These are phyloP conservation scores for Archilochus colubris DNA, from an alignment of 2,113 vertebrate genomes.

Conservation along the genomic window DNA sequence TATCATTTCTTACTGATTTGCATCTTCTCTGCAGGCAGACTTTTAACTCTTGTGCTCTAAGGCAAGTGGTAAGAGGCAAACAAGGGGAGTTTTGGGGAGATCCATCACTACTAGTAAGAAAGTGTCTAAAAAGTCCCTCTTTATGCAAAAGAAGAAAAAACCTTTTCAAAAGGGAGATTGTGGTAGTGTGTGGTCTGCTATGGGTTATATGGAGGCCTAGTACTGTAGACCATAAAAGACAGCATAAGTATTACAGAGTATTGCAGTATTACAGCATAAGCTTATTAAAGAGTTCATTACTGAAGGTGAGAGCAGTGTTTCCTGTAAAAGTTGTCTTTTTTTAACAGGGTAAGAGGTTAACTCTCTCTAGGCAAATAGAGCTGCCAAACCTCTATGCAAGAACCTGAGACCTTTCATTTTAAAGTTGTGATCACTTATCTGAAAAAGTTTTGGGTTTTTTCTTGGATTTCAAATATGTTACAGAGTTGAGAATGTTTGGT, in stretches of 20 bases:
- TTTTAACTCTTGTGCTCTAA: background rate
- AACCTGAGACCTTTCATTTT: background rate
- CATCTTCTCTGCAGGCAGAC: background rate
- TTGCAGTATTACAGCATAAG: background rate
- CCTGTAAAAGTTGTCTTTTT: background rate
- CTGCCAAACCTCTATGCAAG: background rate
- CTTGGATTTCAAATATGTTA: background rate
- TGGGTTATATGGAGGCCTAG: background rate
- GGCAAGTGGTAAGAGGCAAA: background rate
- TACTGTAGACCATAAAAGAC: background rate
- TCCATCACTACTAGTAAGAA: background rate
- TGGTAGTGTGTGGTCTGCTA: background rate
- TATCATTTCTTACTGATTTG: background rate
- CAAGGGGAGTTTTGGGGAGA: background rate
- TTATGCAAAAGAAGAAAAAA: background rate
- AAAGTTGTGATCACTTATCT: background rate
- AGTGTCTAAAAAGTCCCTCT: background rate
- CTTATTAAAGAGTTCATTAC: background rate
- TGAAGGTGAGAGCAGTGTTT: background rate
- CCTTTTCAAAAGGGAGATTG: background rate
- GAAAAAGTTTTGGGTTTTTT: background rate
- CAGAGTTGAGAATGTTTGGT: background rate
- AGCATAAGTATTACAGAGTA: background rate
- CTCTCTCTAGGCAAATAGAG: background rate
- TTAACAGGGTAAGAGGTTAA: background rate